Evolutionary conservation across 2,797 vertebrate genomes (phyloP), one percentile per base, ranked within the genome.

Genomic region (Rhinogobio ventralis): DNA sequence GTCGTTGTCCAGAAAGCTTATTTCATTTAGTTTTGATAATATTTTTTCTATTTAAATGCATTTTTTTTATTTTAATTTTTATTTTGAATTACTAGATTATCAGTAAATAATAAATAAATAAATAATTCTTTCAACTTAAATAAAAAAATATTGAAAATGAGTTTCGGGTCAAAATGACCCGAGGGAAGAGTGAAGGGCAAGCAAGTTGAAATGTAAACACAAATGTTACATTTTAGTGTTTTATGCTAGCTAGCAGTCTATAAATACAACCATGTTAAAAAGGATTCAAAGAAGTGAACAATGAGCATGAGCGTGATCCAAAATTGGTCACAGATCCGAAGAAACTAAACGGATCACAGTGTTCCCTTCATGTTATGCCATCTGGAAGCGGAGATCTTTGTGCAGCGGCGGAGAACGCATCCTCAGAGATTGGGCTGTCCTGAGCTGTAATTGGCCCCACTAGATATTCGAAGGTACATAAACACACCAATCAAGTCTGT

Each of bases 371-470:
- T 71, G 23, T 73, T 79, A 46, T 77, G 79, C 74, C 74, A 68
- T 75, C 28, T 45, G 45, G 36, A 82, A 75, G 45, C n/a, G 25
- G n/a, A 46, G 51, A 69, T 86, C 49, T 39, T 53, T 66, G 46
- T 66, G 62, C 77, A 80, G 42, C 39, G 17, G n/a, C 19, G 42
- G 60, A 53, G 51, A 79, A 71, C 4, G 15, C 33, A 75, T 53
- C 66, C 83, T 68, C 8, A 30, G 83, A 87, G 83, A 80, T 36
- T 73, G 73, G 8, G 30, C 55, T 25, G 23, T n/a, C 33, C 66
- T 23, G 28, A 45, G 72, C 39, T 68, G 42, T 87, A 87, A 87
- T 86, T 89, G 82, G 88, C 81, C 88, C 53, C 86, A 51, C 20
- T 86, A 55, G 74, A 79, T 51, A 42, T 82, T 64, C 51, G 4